These are phyloP conservation scores for Myoxocephalus aenaeus DNA, from an alignment of 2,797 vertebrate genomes.

Conservation along the genomic window DNA sequence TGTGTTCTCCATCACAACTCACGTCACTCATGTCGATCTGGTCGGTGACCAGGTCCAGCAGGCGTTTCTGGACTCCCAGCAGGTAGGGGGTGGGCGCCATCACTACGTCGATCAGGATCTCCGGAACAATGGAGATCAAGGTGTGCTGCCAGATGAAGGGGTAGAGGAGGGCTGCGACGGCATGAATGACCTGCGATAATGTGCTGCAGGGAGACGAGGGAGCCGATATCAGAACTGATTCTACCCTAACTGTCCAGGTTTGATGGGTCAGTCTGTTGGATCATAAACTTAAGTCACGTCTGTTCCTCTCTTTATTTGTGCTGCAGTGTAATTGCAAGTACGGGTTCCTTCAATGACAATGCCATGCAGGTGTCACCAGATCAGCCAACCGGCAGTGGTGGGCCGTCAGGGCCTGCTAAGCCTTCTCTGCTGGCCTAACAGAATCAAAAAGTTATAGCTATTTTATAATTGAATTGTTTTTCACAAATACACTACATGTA, in stretches of 20 bases:
- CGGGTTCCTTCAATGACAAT: background rate
- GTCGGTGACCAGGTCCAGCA: conserved; percentile 85
- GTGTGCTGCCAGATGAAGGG: conserved; percentile 98
- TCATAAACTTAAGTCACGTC: background rate
- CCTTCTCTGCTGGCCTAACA: too few relatives aligned
- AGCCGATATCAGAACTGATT: background rate
- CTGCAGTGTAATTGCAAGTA: background rate
- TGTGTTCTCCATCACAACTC: conserved; percentile 40
- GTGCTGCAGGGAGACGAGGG: conserved; percentile 79
- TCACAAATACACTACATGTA: too few relatives aligned
- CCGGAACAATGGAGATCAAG: conserved; percentile 93
- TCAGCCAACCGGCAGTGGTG: background rate
- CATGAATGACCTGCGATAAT: conserved; percentile 94
- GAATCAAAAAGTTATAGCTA: too few relatives aligned
- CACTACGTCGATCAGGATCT: conserved; percentile 92
- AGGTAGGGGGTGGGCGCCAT: conserved; percentile 96
- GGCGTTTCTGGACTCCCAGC: conserved; percentile 91
- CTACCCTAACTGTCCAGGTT: background rate
- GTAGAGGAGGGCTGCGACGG: conserved; percentile 92
- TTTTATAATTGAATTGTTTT: too few relatives aligned
- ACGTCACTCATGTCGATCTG: conserved; percentile 78
- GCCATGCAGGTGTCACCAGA: background rate
- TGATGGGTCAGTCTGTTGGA: background rate
- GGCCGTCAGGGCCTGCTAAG: too few relatives aligned
- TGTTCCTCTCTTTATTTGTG: background rate